Percentiles rank a stretch among this genome's conserved stretches.
These are phyloP conservation scores for Lycocerus yunnanus DNA, from an alignment of 2,888 invertebrate species.

Conservation along the genomic window DNA sequence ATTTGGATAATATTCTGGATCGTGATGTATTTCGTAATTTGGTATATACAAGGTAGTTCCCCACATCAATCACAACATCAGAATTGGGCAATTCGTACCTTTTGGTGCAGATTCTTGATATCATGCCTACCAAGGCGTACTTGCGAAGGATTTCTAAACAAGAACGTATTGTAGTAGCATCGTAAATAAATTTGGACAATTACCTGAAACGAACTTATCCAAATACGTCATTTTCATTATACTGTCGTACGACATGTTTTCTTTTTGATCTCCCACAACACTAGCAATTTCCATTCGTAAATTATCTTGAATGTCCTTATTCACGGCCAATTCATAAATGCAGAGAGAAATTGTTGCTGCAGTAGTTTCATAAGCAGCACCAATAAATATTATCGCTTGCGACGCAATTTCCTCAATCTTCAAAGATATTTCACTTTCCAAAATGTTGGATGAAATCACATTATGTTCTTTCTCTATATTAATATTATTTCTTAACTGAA, in stretches of 20 bases:
- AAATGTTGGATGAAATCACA: not conserved
- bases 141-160: conserved; percentile 43
- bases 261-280: conserved; percentile 49
- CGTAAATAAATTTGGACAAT: not conserved
- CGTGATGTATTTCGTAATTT: conserved; percentile 41
- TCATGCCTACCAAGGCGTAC: conserved; percentile 42
- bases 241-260: conserved; percentile 56
- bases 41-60: conserved; percentile 36
- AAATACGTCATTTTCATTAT: conserved; percentile 57
- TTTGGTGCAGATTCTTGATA: conserved; percentile 38
- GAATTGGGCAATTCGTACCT: conserved; percentile 42
- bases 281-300: conserved; percentile 52
- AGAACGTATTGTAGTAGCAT: not conserved
- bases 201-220: conserved; percentile 52
- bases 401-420: conserved; percentile 30
- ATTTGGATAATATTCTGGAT: conserved; percentile 54
- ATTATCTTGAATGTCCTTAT: conserved; percentile 55
- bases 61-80: conserved; percentile 36
- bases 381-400: conserved; percentile 42
- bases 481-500: not conserved
- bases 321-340: conserved; percentile 57
- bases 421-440: not conserved
- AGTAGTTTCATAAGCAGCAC: conserved; percentile 51
- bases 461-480: not conserved
- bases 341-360: conserved; percentile 53